Base-by-base conservation (phyloP, 37 sponge, comb jelly and placozoan genomes). In the Petrosia ficiformis region DNA sequence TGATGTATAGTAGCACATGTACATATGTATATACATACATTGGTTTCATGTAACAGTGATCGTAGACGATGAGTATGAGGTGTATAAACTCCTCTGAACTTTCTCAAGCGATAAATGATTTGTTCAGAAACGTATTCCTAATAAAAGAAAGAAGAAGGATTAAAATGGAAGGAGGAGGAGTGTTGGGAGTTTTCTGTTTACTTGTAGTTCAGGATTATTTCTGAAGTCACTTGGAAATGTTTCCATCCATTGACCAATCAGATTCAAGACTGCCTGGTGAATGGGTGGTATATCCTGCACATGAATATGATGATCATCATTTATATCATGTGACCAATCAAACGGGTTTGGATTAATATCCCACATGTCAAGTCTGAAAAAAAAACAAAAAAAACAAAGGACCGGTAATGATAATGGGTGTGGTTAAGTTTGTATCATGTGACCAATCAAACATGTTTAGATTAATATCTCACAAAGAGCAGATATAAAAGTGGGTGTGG, bases 241-340 rank as follows among this genome's bases (percentile, higher is more conserved):
- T 73, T 82, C 83, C 59, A 89, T 57, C 89, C 89, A 89, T 28
- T 59, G 80, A 36, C 75, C 84, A 56, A 89, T 80, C 67, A 88
- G 65, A 30, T 72, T 79, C 44, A 88, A 39, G 42, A 76, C 72
- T 26, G 60, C 76, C 2, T 38, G 58, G 31, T 3, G 64, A 31
- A 36, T n/a, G 36, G 35, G 42, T 19, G 39, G 76, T 1, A 37
- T 54, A 59, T 40, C n/a, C 6, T 29, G 63, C 6, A 35, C 24
- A 37, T 57, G 42, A 29, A 24, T 39, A 40, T 39, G 36, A 5
- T 11, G 6, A 6, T 26, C 5, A 26, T 11, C 22, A n/a, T 22
- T n/a, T 24, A 61, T 11, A 29, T 61, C 63, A 5, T n/a, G 11
- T 29, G 28, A 26, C 63, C 63, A 61, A 61, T n/a, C 63, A 61